A percentile compares a stretch with the other conserved stretches of the same genome.
Evolutionary conservation across 2,113 vertebrate genomes (phyloP).

Genomic region (Onychostoma macrolepis): DNA sequence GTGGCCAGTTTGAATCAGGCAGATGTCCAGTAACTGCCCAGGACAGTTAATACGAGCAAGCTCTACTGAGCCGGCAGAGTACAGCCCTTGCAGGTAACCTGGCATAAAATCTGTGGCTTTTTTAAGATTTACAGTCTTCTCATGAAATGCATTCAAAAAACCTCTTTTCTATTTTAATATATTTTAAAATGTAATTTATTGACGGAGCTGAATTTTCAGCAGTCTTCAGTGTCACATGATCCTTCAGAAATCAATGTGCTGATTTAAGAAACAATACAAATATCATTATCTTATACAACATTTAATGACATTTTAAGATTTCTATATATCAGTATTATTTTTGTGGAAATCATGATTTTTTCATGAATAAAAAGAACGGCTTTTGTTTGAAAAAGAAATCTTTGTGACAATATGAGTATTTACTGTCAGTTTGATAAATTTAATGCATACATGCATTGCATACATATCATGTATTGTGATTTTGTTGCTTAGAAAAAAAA

Average conservation of each 20-base stretch:
- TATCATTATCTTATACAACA: too few relatives aligned
- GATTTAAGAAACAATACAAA: too few relatives aligned
- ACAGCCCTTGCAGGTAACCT: conserved; percentile 23
- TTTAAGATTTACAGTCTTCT: neutral
- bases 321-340: too few relatives aligned
- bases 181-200: too few relatives aligned
- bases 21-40: conserved; percentile 24
- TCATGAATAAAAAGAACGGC: neutral
- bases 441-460: neutral
- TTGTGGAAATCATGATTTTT: too few relatives aligned
- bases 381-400: neutral
- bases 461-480: neutral
- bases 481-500: neutral
- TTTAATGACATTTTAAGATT: too few relatives aligned
- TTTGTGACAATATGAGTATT: neutral
- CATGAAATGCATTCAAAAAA: neutral
- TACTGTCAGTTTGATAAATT: neutral
- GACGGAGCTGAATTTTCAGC: neutral
- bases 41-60: neutral
- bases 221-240: too few relatives aligned
- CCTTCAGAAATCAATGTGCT: too few relatives aligned
- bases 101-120: neutral
- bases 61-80: neutral
- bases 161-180: too few relatives aligned
- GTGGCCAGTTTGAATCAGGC: conserved; percentile 48